Conservation (phyloP, 1,140 invertebrate genomes). For the Papilio polytes region DNA sequence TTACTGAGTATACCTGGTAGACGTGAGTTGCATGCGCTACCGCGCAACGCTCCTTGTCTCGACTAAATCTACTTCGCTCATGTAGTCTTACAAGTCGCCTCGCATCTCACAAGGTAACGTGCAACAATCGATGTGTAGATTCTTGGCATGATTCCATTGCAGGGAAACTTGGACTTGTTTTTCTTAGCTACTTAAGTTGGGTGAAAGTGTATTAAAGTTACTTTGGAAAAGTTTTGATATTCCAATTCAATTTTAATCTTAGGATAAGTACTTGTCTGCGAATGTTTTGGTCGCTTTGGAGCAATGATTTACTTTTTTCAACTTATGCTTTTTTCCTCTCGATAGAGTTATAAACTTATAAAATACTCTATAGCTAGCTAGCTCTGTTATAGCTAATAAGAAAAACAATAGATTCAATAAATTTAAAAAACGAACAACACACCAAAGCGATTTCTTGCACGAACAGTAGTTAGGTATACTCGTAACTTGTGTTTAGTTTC, state of each 20-base stretch:
- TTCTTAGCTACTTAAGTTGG: conserved; percentile 3
- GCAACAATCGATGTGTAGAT: conserved; percentile 4
- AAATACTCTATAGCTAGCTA: background rate
- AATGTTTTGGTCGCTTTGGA: background rate
- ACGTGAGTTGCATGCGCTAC: conserved; percentile 6
- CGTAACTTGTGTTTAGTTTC: conserved; percentile 8
- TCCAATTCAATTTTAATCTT: background rate
- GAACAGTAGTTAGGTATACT: background rate
- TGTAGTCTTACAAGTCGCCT: background rate
- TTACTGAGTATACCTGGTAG: background rate
- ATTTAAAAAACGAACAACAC: background rate
- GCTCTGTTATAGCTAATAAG: too few relatives aligned
- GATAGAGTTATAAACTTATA: background rate
- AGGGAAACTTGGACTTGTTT: conserved; percentile 7
- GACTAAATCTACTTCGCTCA: conserved; percentile 8
- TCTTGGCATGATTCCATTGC: conserved; percentile 3
- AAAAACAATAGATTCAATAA: background rate
- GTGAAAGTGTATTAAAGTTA: conserved; percentile 2
- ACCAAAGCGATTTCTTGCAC: conserved; percentile 1
- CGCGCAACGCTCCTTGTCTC: background rate
- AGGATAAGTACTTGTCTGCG: background rate
- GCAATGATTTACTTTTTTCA: background rate
- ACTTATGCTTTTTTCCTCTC: background rate
- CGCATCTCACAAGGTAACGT: conserved; percentile 3
- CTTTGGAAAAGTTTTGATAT: conserved; percentile 13